Base-by-base conservation (phyloP, 1,140 invertebrate genomes). In the Apocrypta bakeri region DNA sequence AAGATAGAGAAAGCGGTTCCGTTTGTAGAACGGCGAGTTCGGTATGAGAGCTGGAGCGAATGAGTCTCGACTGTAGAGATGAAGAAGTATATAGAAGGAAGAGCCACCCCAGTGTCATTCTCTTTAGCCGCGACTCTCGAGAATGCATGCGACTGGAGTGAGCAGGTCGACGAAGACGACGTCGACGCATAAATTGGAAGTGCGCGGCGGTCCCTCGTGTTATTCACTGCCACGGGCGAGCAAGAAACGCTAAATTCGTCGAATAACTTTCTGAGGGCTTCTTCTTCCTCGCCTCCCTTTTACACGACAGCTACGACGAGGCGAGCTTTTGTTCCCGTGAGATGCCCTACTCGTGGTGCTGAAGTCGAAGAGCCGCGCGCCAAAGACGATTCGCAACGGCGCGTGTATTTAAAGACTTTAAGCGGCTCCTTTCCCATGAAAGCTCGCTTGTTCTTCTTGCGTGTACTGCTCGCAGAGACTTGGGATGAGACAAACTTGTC, bases 381-480 rank as follows among this genome's bases (percentile, higher is more conserved):
- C 64, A 69, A 69, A 69, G 76, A 31, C 27, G 37, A 63, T 80
- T 76, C 33, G 21, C 48, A 6, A 27, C 6, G 12, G 0, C 25
- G 40, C 42, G 48, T 17, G 85, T 87, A 87, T 87, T 88, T 88
- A 87, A 87, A 88, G 85, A 88, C 84, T 76, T 87, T 86, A 87
- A 88, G 79, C 82, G 56, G 76, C 31, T 83, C 82, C 75, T 87
- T 75, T 63, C 80, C 68, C 48, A 3, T 61, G 73, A 75, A 75
- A 75, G 73, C 73, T 61, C 21, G 17, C 73, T 75, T 75, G 25
- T 63, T 63, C 48, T 21, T 17, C 48, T 56, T 17, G 48, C 48
- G 17, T 56, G 48, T 56, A 56, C 40, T 42, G 11, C 12, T 11
- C 9, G 11, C 48, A 21, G 48, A 6, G 17, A 56, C 48, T 1